Conservation (phyloP, 2,888 invertebrate genomes). For the Pristionchus entomophagus region DNA sequence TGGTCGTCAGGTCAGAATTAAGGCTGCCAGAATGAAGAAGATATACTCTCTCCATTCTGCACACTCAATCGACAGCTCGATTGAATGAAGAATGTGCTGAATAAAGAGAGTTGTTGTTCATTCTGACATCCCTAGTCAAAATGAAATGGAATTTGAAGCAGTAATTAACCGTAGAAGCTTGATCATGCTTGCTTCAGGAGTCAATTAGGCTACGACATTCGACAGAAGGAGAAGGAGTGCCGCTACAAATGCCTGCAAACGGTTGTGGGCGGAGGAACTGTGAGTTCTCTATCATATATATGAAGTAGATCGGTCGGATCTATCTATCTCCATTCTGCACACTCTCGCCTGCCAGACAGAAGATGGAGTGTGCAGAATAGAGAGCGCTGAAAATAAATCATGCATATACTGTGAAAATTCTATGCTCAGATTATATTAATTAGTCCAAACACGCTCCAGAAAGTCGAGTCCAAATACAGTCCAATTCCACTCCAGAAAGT, state of each 20-base stretch:
- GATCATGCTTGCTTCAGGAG: slow-evolving; percentile 58
- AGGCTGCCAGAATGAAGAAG: no score
- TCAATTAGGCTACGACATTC: slow-evolving; percentile 72
- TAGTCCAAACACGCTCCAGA: not conserved
- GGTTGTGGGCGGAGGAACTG: slow-evolving; percentile 38
- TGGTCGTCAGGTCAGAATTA: slow-evolving; percentile 50
- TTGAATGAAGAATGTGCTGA: no score
- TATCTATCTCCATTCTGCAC: not conserved
- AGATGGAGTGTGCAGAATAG: not conserved
- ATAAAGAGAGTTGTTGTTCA: no score
- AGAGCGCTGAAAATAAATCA: no score
- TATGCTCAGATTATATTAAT: not conserved
- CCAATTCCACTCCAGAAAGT: not conserved
- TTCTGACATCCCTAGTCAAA: no score
- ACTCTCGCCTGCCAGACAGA: not conserved
- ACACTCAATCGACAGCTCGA: not conserved
- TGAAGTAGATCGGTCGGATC: not conserved
- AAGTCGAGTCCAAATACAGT: slow-evolving; percentile 42
- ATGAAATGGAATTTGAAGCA: no score
- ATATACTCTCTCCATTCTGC: not conserved
- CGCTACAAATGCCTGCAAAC: slow-evolving; percentile 45
- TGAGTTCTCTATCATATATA: not conserved
- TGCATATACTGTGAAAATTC: no score
- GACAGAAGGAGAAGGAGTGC: slow-evolving; percentile 58
- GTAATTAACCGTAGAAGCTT: no score